phyloP scores from a whole-genome alignment of 2,113 vertebrate genomes.

The Cryptomyrus ogoouensis region DNA sequence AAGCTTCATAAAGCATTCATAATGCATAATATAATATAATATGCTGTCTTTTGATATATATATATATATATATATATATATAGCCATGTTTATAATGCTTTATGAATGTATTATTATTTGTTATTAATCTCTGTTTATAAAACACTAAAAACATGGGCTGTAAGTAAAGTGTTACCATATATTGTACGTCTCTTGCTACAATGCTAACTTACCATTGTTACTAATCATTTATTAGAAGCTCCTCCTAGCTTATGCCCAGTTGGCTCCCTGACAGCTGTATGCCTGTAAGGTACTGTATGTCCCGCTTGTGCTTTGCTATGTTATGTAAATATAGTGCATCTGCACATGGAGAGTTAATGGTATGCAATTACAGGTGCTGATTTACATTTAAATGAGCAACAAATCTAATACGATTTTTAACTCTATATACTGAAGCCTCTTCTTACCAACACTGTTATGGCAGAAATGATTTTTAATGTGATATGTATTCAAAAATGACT shows the following conservation, averaged over 20 bases:
- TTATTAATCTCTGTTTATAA: too few species aligned
- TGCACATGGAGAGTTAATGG: background rate
- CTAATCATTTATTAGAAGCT: background rate
- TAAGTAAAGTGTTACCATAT: background rate
- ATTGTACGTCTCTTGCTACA: background rate
- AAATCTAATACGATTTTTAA: background rate
- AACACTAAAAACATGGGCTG: too few species aligned
- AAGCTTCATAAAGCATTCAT: too few species aligned
- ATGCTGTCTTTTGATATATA: too few species aligned
- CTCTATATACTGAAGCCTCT: background rate
- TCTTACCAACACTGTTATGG: background rate
- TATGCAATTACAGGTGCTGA: background rate
- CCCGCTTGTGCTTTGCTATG: background rate
- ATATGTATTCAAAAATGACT: background rate
- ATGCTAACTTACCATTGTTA: background rate
- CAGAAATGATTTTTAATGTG: background rate
- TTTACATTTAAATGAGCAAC: conserved; percentile 12
- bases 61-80: too few species aligned
- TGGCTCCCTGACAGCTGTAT: background rate
- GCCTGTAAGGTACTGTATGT: background rate
- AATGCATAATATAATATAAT: too few species aligned
- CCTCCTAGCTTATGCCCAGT: background rate
- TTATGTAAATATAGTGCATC: background rate
- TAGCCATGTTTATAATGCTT: too few species aligned
- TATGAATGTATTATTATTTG: too few species aligned